A percentile compares a stretch with the other conserved stretches of the same genome.
Conservation (phyloP, 2,113 vertebrate genomes). For the Desmodus rotundus region DNA sequence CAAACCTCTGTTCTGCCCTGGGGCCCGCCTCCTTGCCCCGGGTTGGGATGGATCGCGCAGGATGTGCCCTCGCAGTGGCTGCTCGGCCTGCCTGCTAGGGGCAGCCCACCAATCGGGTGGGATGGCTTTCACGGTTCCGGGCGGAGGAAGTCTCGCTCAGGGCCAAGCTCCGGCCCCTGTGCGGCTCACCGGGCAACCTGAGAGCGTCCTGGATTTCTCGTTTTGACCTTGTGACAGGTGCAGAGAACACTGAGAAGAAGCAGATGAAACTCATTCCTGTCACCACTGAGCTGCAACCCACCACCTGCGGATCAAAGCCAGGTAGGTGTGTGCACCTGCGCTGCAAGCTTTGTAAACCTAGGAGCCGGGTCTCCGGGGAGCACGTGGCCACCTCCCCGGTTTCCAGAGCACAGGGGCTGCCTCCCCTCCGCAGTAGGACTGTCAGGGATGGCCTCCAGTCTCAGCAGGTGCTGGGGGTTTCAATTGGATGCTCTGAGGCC, state of each 20-base stretch:
- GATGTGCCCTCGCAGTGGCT: background rate
- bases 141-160: background rate
- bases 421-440: accelerated
- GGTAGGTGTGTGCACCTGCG: accelerated
- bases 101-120: accelerated
- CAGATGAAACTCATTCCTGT: background rate
- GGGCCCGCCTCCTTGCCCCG: background rate
- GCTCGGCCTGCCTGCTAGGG: background rate
- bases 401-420: too few relatives aligned
- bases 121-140: background rate
- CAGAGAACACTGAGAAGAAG: background rate
- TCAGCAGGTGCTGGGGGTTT: background rate
- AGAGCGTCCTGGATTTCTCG: background rate
- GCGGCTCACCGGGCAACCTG: background rate
- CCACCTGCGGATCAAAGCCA: background rate
- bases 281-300: background rate
- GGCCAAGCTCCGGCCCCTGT: background rate
- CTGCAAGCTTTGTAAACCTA: accelerated
- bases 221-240: background rate
- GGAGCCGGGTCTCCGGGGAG: background rate
- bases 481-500: background rate
- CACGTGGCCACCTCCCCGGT: too few relatives aligned
- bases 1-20: background rate
- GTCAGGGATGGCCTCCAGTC: background rate
- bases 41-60: background rate